Base-by-base conservation (phyloP, 2,888 invertebrate species). In the Peribatodes rhomboidaria region DNA sequence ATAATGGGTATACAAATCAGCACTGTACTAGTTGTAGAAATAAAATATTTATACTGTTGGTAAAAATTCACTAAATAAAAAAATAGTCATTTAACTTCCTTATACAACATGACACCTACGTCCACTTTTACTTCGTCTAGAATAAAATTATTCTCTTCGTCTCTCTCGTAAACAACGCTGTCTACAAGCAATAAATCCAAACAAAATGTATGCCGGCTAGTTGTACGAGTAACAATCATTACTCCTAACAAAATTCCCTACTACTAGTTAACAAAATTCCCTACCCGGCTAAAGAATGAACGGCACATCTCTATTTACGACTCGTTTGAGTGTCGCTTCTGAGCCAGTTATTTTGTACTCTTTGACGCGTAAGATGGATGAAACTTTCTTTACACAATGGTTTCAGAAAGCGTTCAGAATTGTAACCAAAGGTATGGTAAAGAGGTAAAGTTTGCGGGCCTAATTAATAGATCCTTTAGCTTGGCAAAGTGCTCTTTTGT, bases 321-420 rank as follows among this genome's bases (percentile, higher is more conserved):
- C 59, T 47, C 49, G 54, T 58, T 52, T 41, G 54, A 55, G 49
- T 55, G 64, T 49, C 63, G 35, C 58, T 55, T 50, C 55, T 59
- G 53, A 16, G 27, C 35, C 39, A 63, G 42, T 55, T 64, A 59
- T 64, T 44, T 53, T 42, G 35, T 59, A 58, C 46, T 63, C 56
- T 62, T 62, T 62, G 62, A 57, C 62, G 61, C 50, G 50, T 46
- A 61, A 61, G 61, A 57, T 46, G 62, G 55, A 55, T 55, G 47
- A 49, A 56, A 50, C 35, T 56, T 60, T 44, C 13, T n/a, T 20
- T 20, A 18, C 35, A 42, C 49, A 42, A 37, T 44, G 49, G 56
- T 55, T 50, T 16, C 16, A 49, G 16, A 46, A 54, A 35, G 35
- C n/a, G 50, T 35, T 50, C 35, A 13, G 20, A 20, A 50, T 35